Evolutionary conservation across 2,888 invertebrate species (phyloP), one percentile per base, ranked within the genome.

Genomic region (Orthonevra nobilis): DNA sequence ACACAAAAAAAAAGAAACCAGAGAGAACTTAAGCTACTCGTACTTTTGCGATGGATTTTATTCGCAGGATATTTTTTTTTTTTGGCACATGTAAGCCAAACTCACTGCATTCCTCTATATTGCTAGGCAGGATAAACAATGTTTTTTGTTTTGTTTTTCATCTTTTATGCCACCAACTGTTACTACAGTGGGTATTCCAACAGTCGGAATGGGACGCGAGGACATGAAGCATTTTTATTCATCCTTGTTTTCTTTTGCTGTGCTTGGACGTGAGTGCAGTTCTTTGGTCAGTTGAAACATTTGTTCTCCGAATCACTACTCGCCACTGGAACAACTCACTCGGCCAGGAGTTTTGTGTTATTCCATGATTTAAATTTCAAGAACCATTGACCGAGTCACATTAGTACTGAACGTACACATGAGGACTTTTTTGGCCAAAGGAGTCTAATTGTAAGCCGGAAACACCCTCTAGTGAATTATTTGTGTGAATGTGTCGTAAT

Each of bases 361-460:
- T 63, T 72, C 50, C 10, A 61, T 66, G 66, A 72, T 79, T 72
- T 73, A 61, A 56, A 79, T 68, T 66, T 60, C 38, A 60, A 42
- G 60, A 66, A 34, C 23, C 48, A 36, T 56, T 73, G 66, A 61
- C 79, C 73, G 60, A 40, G 40, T 19, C 50, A 30, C 58, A 54
- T 42, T 4, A 3, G 5, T 23, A 23, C 23, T n/a, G n/a, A n/a
- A n/a, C n/a, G n/a, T n/a, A n/a, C n/a, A n/a, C n/a, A n/a, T n/a
- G n/a, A n/a, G n/a, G n/a, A n/a, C n/a, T n/a, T n/a, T n/a, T n/a
- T n/a, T n/a, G n/a, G n/a, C n/a, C n/a, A n/a, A n/a, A n/a, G n/a
- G n/a, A n/a, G n/a, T n/a, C n/a, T n/a, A n/a, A n/a, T n/a, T n/a
- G n/a, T n/a, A n/a, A n/a, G n/a, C 23, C 5, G 5, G 26, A 6